Percentiles rank a stretch among this genome's conserved stretches.
Evolutionary conservation across 2,888 invertebrate genomes (phyloP).

Genomic region (Nomada hirtipes): DNA sequence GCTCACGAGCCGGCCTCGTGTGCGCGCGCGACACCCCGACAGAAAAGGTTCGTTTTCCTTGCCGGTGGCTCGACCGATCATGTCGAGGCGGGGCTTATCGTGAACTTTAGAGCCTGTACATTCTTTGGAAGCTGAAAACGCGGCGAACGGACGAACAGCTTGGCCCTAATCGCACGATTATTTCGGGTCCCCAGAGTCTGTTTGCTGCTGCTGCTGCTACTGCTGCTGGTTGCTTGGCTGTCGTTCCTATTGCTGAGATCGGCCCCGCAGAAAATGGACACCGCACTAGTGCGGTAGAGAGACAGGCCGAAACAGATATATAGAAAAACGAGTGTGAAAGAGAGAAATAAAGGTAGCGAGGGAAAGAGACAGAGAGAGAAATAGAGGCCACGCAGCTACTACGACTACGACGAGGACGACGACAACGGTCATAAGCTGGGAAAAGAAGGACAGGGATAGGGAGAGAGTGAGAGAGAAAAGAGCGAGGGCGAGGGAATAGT

Average conservation of each 20-base stretch:
- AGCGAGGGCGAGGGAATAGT: constrained; percentile 57
- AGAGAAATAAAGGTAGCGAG: constrained; percentile 2
- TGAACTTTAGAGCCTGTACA: constrained; percentile 53
- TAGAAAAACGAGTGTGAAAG: constrained; percentile 51
- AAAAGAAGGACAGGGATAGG: constrained; percentile 47
- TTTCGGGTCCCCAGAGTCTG: constrained; percentile 47
- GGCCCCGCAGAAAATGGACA: constrained; percentile 80
- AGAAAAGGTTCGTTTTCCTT: constrained; percentile 71
- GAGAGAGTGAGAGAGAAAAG: constrained; percentile 53
- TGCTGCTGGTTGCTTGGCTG: constrained; percentile 46
- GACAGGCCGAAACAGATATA: constrained; percentile 46
- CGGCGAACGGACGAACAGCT: constrained; percentile 31
- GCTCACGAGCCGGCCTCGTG: constrained; percentile 81
- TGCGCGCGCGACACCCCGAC: constrained; percentile 72
- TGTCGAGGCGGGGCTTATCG: constrained; percentile 73
- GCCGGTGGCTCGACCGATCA: constrained; percentile 70
- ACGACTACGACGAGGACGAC: constrained; percentile 49
- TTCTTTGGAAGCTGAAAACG: constrained; percentile 51
- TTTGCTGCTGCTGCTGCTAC: constrained; percentile 16
- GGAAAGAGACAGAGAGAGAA: constrained; percentile 34
- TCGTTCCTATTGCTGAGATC: constrained; percentile 65
- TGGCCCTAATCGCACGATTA: constrained; percentile 44
- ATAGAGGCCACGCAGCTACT: constrained; percentile 64
- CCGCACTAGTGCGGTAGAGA: constrained; percentile 75
- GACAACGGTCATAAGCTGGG: constrained; percentile 34